Percentiles rank a stretch among this genome's conserved stretches.
Evolutionary conservation across 2,888 invertebrate genomes (phyloP).

Genomic region (Clepsis dumicolana): DNA sequence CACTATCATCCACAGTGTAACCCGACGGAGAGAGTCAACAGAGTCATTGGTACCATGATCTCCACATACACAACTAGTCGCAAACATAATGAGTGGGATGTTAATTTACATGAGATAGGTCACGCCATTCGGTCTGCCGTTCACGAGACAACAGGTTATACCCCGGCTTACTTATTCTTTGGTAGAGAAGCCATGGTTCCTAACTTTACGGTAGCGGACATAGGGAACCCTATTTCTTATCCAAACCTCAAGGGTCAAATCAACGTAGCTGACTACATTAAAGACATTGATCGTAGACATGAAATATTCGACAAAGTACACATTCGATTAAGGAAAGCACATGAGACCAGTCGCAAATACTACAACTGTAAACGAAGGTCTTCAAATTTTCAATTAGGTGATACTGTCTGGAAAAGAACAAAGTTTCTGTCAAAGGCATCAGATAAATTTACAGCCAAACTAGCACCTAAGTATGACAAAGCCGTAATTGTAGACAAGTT

Average conservation of each 20-base stretch:
- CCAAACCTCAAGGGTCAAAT: neutral
- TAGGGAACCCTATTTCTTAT: neutral
- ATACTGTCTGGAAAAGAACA: no score
- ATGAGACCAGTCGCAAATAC: no score
- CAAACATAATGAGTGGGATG: constrained; percentile 42
- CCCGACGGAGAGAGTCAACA: constrained; percentile 56
- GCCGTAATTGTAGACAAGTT: constrained; percentile 18
- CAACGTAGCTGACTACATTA: neutral
- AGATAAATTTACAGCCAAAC: constrained; percentile 35
- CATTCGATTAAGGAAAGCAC: neutral
- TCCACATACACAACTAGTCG: constrained; percentile 46
- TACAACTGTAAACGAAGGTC: no score
- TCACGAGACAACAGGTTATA: constrained; percentile 16
- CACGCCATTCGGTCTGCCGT: constrained; percentile 17
- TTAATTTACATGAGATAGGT: constrained; percentile 5
- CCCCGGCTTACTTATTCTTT: constrained; percentile 15
- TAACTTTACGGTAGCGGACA: neutral
- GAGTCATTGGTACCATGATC: constrained; percentile 53
- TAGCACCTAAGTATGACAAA: constrained; percentile 44
- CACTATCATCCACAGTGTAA: constrained; percentile 52
- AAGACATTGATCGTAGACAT: neutral
- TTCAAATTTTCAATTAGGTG: no score
- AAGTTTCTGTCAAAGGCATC: constrained; percentile 42
- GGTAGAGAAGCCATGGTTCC: constrained; percentile 12
- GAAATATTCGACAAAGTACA: neutral